phyloP scores from a whole-genome alignment of 2,888 invertebrate species.

The Leptinotarsa peninsularis region DNA sequence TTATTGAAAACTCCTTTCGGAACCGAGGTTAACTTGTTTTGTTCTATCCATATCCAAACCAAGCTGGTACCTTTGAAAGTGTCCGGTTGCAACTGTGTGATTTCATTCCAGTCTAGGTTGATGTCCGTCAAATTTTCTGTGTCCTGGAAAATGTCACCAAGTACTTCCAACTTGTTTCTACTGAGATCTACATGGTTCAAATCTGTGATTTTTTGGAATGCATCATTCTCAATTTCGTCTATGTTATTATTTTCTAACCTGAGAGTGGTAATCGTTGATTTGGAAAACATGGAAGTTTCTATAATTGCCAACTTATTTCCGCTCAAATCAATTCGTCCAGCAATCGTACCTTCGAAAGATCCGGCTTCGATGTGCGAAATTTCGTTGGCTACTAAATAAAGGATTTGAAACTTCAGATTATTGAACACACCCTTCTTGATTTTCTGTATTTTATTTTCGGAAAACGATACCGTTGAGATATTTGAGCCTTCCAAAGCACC shows the following conservation, averaged over 20 bases:
- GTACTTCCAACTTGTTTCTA: slow-evolving; percentile 20
- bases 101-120: slow-evolving; percentile 13
- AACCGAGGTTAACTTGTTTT: slow-evolving; percentile 16
- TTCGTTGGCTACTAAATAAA: background rate
- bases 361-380: slow-evolving; percentile 22
- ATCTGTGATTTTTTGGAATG: background rate
- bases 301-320: slow-evolving; percentile 17
- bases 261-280: background rate
- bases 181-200: slow-evolving; percentile 1
- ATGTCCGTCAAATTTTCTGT: slow-evolving; percentile 5
- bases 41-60: background rate
- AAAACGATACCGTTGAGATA: background rate
- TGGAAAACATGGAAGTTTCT: slow-evolving; percentile 3
- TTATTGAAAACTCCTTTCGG: slow-evolving; percentile 15
- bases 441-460: slow-evolving; percentile 1
- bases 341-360: slow-evolving; percentile 8
- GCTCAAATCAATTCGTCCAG: background rate
- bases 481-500: slow-evolving; percentile 1
- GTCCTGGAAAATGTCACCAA: slow-evolving; percentile 9
- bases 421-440: slow-evolving; percentile 23
- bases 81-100: background rate
- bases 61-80: slow-evolving; percentile 3
- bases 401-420: background rate
- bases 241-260: slow-evolving; percentile 15
- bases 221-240: background rate